Evolutionary conservation across 2,797 vertebrate genomes (phyloP).

Genomic region (Lagocephalus sceleratus): DNA sequence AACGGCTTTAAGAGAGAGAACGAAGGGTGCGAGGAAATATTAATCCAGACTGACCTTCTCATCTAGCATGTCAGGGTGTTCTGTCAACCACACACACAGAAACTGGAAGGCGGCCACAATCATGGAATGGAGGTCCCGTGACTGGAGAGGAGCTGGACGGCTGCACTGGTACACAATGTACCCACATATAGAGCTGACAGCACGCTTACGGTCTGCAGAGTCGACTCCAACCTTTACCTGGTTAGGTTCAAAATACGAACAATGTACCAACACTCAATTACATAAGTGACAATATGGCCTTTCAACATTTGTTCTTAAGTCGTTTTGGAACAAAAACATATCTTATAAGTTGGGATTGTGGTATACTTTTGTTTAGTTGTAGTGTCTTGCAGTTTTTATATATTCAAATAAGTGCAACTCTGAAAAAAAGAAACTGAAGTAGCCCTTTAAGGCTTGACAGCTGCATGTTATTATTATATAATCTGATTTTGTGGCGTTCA

Average conservation of each 20-base stretch:
- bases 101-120: conserved; percentile 97
- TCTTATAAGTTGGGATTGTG: neutral
- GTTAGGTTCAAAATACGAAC: neutral
- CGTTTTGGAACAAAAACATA: neutral
- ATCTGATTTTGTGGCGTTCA: neutral
- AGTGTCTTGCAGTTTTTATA: neutral
- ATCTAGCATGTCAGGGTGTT: conserved; percentile 92
- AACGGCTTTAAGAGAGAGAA: too few species aligned
- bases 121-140: conserved; percentile 95
- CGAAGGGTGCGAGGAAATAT: too few species aligned
- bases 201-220: conserved; percentile 83
- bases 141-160: conserved; percentile 91
- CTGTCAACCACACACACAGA: conserved; percentile 93
- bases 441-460: neutral
- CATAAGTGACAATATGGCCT: neutral
- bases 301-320: neutral
- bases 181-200: conserved; percentile 88
- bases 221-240: conserved; percentile 88
- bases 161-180: conserved; percentile 96
- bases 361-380: conserved; percentile 1
- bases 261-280: too few species aligned
- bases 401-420: too few species aligned
- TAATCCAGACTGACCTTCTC: conserved; percentile 80
- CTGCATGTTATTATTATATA: neutral
- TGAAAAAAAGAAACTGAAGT: neutral